Evolutionary conservation across 2,888 invertebrate genomes (phyloP).

Genomic region (Xylota sylvarum): DNA sequence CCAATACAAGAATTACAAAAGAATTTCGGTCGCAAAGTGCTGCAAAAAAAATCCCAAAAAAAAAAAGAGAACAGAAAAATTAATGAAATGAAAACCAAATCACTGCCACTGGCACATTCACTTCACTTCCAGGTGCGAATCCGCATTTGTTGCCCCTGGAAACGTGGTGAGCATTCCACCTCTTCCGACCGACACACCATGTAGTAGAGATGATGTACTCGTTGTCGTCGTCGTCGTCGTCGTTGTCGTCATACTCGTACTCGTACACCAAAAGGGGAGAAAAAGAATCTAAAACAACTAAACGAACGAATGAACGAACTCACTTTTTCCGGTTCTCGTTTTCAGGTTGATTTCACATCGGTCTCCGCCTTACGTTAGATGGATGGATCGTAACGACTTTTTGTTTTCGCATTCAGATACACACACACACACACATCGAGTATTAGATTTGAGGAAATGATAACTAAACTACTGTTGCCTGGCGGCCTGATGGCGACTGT

Average conservation of each 20-base stretch:
- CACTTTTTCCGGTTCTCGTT: slow-evolving; percentile 75
- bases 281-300: slow-evolving; percentile 52
- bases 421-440: neutral
- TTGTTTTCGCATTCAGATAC: slow-evolving; percentile 25
- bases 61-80: slow-evolving; percentile 43
- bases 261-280: too few species aligned
- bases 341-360: slow-evolving; percentile 76
- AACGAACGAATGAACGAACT: slow-evolving; percentile 33
- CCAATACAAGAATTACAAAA: slow-evolving; percentile 53
- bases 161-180: slow-evolving; percentile 11
- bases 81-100: slow-evolving; percentile 73
- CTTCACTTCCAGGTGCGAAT: slow-evolving; percentile 66
- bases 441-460: slow-evolving; percentile 64
- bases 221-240: neutral
- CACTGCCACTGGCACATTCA: slow-evolving; percentile 62
- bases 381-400: slow-evolving; percentile 38
- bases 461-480: slow-evolving; percentile 54
- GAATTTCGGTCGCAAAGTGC: slow-evolving; percentile 61
- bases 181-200: slow-evolving; percentile 3
- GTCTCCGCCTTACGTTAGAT: slow-evolving; percentile 34
- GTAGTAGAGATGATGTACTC: slow-evolving; percentile 12
- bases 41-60: slow-evolving; percentile 15
- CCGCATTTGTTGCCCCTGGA: slow-evolving; percentile 45
- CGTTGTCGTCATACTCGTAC: slow-evolving; percentile 1
- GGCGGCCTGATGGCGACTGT: slow-evolving; percentile 19